Percentiles rank a stretch among this genome's conserved stretches.
phyloP scores from a whole-genome alignment of 2,888 invertebrate species.

The Anarsia innoxiella region DNA sequence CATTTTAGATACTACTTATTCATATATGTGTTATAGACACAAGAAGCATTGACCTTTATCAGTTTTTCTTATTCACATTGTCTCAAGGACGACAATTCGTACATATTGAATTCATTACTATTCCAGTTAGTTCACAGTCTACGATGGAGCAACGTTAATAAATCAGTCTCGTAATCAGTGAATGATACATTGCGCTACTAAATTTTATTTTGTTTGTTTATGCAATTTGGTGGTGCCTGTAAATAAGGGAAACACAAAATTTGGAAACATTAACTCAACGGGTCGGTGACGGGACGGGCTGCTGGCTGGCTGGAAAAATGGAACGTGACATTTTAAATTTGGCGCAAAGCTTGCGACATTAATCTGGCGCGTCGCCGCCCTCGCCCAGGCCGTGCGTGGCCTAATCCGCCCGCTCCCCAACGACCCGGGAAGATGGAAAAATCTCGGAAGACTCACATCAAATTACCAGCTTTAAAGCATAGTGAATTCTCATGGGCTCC shows the following conservation, averaged over 20 bases:
- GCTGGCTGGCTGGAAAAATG: conserved; percentile 67
- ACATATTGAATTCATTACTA: no score
- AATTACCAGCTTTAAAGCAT: conserved; percentile 72
- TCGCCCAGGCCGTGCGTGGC: conserved; percentile 59
- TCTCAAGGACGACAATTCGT: conserved; percentile 38
- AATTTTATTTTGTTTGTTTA: no score
- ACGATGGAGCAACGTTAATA: no score
- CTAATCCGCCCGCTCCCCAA: conserved; percentile 65
- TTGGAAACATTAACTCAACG: conserved; percentile 47
- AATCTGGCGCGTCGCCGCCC: conserved; percentile 69
- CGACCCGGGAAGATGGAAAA: conserved; percentile 68
- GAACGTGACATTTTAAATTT: conserved; percentile 72
- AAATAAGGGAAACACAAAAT: conserved; percentile 36
- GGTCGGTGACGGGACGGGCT: conserved; percentile 45
- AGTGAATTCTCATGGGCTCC: conserved; percentile 59
- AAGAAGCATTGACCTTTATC: conserved; percentile 46
- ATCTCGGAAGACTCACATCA: conserved; percentile 71
- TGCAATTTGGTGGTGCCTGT: conserved; percentile 9
- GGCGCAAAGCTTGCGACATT: conserved; percentile 68
- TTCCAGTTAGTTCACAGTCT: no score
- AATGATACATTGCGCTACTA: no score
- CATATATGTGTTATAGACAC: conserved; percentile 42
- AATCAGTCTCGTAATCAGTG: no score
- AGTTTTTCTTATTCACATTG: conserved; percentile 34
- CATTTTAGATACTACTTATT: conserved; percentile 51